Evolutionary conservation across 2,888 invertebrate genomes (phyloP).

Genomic region (Ennomos erosarius): DNA sequence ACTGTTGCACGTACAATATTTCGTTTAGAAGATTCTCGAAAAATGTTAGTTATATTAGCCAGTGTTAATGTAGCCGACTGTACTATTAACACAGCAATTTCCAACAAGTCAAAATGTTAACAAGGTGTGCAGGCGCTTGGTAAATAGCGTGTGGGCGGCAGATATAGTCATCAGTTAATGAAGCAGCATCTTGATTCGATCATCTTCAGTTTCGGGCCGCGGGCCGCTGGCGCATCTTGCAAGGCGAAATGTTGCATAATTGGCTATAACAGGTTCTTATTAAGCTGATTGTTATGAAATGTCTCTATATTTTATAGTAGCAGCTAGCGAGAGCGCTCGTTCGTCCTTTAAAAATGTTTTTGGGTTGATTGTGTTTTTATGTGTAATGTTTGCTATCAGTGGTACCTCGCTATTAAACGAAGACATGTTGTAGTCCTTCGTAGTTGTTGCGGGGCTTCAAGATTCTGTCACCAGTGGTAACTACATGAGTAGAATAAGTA

Average conservation of each 20-base stretch:
- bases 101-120: slow-evolving; percentile 46
- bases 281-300: slow-evolving; percentile 21
- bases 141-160: slow-evolving; percentile 61
- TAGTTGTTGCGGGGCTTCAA: no score
- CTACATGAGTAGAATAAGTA: no score
- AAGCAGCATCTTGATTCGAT: slow-evolving; percentile 62
- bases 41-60: no score
- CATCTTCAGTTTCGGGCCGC: slow-evolving; percentile 57
- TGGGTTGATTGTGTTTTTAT: no score
- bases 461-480: no score
- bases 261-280: slow-evolving; percentile 21
- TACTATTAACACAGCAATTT: slow-evolving; percentile 22
- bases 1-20: no score
- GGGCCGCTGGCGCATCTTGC: slow-evolving; percentile 44
- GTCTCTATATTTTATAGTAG: slow-evolving; percentile 1
- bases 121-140: slow-evolving; percentile 39
- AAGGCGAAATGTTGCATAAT: slow-evolving; percentile 47
- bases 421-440: no score
- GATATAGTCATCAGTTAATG: slow-evolving; percentile 71
- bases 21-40: no score
- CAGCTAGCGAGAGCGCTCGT: background rate
- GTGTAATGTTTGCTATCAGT: no score
- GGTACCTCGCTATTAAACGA: no score
- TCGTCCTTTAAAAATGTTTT: no score
- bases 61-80: background rate